Conservation (phyloP, 2,888 invertebrate genomes). For the Acanthacorydalis orientalis region DNA sequence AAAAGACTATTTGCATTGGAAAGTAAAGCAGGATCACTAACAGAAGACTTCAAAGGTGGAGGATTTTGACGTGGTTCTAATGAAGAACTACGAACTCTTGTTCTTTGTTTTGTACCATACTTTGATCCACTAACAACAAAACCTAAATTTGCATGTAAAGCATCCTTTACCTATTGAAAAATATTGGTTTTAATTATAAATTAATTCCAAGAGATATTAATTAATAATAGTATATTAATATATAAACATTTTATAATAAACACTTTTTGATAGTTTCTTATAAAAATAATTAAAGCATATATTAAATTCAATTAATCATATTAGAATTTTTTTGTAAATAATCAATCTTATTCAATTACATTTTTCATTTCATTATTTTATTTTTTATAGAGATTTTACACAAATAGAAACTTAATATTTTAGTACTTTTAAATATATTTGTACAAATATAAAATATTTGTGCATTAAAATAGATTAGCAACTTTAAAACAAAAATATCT, state of each 20-base stretch:
- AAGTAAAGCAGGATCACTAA: slow-evolving; percentile 57
- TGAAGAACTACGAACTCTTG: slow-evolving; percentile 37
- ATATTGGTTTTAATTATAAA: too few species aligned
- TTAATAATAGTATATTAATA: too few species aligned
- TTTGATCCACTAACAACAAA: background rate
- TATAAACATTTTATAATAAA: too few species aligned
- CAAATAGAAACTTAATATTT: too few species aligned
- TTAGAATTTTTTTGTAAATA: too few species aligned
- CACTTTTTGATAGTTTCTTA: too few species aligned
- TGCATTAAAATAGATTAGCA: background rate
- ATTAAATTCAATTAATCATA: too few species aligned
- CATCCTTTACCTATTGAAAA: background rate
- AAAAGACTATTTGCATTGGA: slow-evolving; percentile 51
- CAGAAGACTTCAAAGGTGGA: slow-evolving; percentile 51
- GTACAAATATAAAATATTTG: too few species aligned
- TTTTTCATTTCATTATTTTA: background rate
- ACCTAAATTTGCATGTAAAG: background rate
- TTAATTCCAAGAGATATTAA: too few species aligned
- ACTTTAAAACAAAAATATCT: background rate
- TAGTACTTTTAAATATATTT: too few species aligned
- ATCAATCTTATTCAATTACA: too few species aligned
- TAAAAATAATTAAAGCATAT: too few species aligned
- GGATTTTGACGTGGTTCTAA: slow-evolving; percentile 30
- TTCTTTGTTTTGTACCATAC: background rate
- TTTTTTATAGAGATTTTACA: background rate